phyloP scores from a whole-genome alignment of 2,888 invertebrate species.

The Oscheius sp. region DNA sequence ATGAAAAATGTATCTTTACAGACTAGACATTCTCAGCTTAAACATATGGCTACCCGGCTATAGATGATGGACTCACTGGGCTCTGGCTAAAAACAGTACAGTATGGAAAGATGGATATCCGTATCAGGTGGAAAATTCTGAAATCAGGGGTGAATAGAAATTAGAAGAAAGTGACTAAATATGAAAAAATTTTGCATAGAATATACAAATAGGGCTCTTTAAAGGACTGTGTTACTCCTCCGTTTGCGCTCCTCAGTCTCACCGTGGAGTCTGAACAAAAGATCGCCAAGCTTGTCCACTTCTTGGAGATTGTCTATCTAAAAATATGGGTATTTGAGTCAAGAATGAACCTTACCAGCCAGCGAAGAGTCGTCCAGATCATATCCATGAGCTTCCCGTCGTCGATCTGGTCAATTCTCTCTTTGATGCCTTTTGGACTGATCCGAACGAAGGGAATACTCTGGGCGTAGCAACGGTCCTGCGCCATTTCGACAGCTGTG shows the following conservation, averaged over 20 bases:
- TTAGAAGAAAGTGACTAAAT: conserved; percentile 17
- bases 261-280: conserved; percentile 52
- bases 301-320: conserved; percentile 56
- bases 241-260: conserved; percentile 56
- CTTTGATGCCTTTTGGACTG: conserved; percentile 65
- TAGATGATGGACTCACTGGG: no score
- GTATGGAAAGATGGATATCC: conserved; percentile 13
- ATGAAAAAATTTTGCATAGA: neutral
- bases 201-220: conserved; percentile 12
- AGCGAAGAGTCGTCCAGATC: conserved; percentile 66
- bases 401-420: conserved; percentile 67
- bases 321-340: neutral
- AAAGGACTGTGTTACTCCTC: conserved; percentile 60
- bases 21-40: neutral
- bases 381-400: conserved; percentile 69
- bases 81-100: no score
- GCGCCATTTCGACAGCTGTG: conserved; percentile 65
- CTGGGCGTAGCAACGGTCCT: conserved; percentile 65
- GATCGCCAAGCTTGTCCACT: conserved; percentile 58
- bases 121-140: conserved; percentile 20
- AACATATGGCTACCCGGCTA: neutral
- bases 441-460: conserved; percentile 67
- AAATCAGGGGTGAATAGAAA: neutral
- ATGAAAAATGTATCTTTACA: conserved; percentile 3
- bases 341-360: conserved; percentile 45